Conservation (phyloP, 2,797 vertebrate genomes). For the Menidia menidia region DNA sequence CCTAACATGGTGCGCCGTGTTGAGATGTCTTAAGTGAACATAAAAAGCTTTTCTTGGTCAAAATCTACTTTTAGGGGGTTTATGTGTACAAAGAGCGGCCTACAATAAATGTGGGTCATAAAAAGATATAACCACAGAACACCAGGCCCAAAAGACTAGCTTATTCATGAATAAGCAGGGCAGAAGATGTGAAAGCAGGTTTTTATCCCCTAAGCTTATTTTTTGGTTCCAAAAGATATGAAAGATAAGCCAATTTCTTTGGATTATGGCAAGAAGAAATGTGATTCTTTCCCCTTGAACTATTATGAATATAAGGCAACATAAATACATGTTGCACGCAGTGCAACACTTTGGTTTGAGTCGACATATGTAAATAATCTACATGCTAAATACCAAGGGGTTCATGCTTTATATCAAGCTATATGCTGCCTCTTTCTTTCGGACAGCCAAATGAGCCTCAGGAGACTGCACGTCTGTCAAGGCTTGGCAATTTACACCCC, state of each 20-base stretch:
- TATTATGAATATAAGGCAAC: no score
- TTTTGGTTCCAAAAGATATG: background rate
- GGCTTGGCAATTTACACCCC: background rate
- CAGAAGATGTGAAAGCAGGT: slow-evolving; percentile 2
- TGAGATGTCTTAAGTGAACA: background rate
- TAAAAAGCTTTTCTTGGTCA: no score
- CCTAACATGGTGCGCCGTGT: slow-evolving; percentile 22
- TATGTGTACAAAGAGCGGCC: no score
- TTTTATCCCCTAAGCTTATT: background rate
- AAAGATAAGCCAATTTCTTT: background rate
- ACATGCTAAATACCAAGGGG: background rate
- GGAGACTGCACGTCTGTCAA: slow-evolving; percentile 1
- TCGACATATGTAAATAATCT: background rate
- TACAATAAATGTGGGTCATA: background rate
- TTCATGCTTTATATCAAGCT: background rate
- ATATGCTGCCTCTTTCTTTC: background rate
- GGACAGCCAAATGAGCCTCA: slow-evolving; percentile 9
- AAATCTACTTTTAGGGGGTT: no score
- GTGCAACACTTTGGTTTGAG: background rate
- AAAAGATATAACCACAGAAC: background rate
- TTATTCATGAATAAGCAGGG: background rate
- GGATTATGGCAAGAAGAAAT: no score
- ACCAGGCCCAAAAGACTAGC: no score
- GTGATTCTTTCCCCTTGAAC: background rate
- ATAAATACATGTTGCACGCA: no score